Evolutionary conservation across 2,113 vertebrate species (phyloP).

Genomic region (Cettia cetti): DNA sequence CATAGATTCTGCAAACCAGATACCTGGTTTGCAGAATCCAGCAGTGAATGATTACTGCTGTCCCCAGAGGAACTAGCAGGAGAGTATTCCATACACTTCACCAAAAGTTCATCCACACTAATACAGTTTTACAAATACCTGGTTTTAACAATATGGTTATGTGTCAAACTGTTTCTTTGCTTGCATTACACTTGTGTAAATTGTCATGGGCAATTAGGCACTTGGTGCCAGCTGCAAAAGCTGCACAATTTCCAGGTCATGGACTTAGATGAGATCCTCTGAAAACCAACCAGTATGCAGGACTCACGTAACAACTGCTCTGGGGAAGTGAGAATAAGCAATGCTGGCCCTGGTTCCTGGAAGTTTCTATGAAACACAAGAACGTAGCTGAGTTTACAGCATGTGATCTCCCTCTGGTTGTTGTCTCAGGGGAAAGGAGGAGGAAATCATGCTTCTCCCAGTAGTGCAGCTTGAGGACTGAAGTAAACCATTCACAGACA

Average conservation of each 20-base stretch:
- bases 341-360: background rate
- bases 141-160: background rate
- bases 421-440: background rate
- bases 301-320: background rate
- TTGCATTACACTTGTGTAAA: background rate
- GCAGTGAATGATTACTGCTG: background rate
- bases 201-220: background rate
- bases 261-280: background rate
- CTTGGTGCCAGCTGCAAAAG: background rate
- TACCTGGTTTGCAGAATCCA: background rate
- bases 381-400: background rate
- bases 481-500: background rate
- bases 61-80: background rate
- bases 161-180: background rate
- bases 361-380: background rate
- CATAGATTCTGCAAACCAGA: too few relatives aligned
- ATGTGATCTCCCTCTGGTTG: background rate
- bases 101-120: background rate
- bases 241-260: background rate
- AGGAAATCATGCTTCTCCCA: background rate
- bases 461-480: background rate
- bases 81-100: background rate
- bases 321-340: background rate
- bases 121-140: background rate
- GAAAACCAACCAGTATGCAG: background rate